Evolutionary conservation across 2,888 invertebrate genomes (phyloP).

Genomic region (Slavum lentiscoides): DNA sequence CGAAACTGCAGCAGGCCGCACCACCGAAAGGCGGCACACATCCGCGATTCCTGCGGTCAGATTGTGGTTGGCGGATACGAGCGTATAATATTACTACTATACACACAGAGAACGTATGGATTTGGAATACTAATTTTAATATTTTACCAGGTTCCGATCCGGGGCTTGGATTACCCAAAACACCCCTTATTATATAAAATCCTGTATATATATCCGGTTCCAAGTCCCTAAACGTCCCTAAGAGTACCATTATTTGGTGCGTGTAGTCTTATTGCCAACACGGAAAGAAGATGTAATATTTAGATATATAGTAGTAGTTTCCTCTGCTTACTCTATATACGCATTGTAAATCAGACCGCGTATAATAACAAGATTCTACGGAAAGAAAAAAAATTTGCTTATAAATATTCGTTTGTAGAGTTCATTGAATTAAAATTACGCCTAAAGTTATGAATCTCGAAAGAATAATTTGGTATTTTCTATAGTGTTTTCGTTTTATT

Average conservation of each 20-base stretch:
- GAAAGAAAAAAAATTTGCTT: no score
- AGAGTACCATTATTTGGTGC: not conserved
- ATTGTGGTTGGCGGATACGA: conserved; percentile 19
- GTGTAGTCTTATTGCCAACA: conserved; percentile 2
- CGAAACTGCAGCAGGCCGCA: not conserved
- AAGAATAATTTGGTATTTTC: no score
- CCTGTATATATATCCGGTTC: not conserved
- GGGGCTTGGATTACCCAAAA: conserved; percentile 13
- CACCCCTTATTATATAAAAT: conserved; percentile 26
- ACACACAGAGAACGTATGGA: conserved; percentile 39
- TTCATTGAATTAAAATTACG: no score
- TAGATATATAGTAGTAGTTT: no score
- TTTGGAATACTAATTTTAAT: conserved; percentile 52
- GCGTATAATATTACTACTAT: conserved; percentile 19
- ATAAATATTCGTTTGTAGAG: no score
- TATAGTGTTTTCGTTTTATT: not conserved
- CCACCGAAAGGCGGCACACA: conserved; percentile 39
- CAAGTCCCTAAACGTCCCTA: conserved; percentile 1
- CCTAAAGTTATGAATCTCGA: no score
- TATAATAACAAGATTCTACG: no score
- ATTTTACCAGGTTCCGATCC: conserved; percentile 33
- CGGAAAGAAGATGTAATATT: not conserved
- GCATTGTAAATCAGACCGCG: no score
- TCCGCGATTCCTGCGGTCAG: conserved; percentile 44
- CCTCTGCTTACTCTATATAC: no score